These are phyloP conservation scores for Montipora capricornis DNA, from an alignment of 64 coral and sea anemone species.

Conservation along the genomic window DNA sequence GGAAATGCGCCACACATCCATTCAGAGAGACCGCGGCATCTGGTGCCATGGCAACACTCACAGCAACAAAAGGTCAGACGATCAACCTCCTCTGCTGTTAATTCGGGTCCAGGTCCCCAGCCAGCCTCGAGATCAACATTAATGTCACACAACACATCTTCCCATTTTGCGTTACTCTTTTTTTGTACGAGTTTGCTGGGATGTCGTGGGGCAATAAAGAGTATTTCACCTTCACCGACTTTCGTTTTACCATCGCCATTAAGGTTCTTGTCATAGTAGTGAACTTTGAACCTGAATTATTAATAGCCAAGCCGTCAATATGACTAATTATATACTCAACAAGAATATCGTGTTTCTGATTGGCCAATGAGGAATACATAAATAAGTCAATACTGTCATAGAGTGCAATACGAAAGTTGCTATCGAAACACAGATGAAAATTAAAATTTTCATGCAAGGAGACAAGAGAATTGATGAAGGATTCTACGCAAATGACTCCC, in stretches of 20 bases:
- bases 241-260: background rate
- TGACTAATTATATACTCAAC: too few species aligned
- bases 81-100: conserved; percentile 45
- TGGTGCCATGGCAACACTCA: conserved; percentile 57
- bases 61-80: conserved; percentile 66
- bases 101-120: conserved; percentile 30
- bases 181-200: conserved; percentile 31
- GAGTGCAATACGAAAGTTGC: too few species aligned
- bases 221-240: conserved; percentile 69
- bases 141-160: conserved; percentile 40
- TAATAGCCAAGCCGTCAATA: background rate
- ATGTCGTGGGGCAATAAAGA: conserved; percentile 66
- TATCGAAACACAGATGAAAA: too few species aligned
- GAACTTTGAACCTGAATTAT: conserved; percentile 55
- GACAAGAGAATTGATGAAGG: too few species aligned
- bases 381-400: too few species aligned
- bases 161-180: background rate
- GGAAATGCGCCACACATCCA: conserved; percentile 46
- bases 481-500: too few species aligned
- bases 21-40: conserved; percentile 11
- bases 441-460: too few species aligned
- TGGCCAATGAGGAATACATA: too few species aligned
- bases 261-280: conserved; percentile 48
- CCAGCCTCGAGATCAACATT: conserved; percentile 43
- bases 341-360: too few species aligned